Base-by-base conservation (phyloP, 2,888 invertebrate genomes). In the Thecophora atra region DNA sequence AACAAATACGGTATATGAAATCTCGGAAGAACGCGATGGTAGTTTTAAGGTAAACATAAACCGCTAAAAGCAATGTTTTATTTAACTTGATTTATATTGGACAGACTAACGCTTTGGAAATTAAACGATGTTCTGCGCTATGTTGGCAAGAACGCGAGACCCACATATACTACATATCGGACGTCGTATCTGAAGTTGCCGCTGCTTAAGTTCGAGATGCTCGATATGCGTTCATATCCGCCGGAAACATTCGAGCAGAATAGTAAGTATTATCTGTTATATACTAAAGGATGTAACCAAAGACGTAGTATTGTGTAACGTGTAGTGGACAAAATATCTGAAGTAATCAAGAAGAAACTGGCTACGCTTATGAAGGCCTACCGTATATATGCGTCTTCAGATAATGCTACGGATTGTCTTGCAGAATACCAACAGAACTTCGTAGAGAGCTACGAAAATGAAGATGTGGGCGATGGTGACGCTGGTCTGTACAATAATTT, bases 141-240 rank as follows among this genome's bases (percentile, higher is more conserved):
- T 72, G 81, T 87, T 0, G 81, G 82, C 69, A 80, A 81, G 0
- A 75, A 77, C 13, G 72, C 78, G 0, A 80, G 78, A 44, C 7
- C 76, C 0, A 28, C 80, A 15, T 79, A 77, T 2, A 30, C 79
- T 0, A 71, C 74, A 24, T 86, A 85, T 80, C 85, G 85, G 0
- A 82, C 79, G 51, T 77, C 79, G 0, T 81, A 85, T 72, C 74
- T 86, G 17, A 82, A 82, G 71, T 73, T 86, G 47, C 86, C 86
- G 3, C 74, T 86, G 6, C 74, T 86, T 1, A 85, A 82, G 65
- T 86, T 85, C 51, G 83, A 84, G 70, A 81, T 82, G 79, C 76
- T 82, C 0, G 79, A 79, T 19, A 80, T 81, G 78, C 79, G 79
- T n/a, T 80, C 82, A 17, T 79, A 76, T 56, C 79, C 86, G 0